These are phyloP conservation scores for Diabrotica virgifera DNA, from an alignment of 1,140 invertebrate genomes.

Conservation along the genomic window DNA sequence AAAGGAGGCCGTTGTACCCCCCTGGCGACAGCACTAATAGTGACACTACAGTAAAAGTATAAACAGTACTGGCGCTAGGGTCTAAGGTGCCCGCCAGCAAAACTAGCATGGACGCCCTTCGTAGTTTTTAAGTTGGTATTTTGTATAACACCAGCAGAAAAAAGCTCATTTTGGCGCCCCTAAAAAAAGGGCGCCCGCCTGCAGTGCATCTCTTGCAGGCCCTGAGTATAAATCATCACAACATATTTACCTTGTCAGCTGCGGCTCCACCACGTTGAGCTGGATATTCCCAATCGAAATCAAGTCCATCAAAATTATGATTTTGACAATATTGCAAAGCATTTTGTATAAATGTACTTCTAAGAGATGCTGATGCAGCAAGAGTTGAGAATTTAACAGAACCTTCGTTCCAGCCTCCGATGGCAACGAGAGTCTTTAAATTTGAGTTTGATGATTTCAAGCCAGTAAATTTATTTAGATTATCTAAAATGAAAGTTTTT, in stretches of 20 bases:
- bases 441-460: conserved; percentile 53
- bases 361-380: conserved; percentile 40
- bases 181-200: no score
- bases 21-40: no score
- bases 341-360: conserved; percentile 60
- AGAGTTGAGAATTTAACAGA: conserved; percentile 63
- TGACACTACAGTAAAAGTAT: no score
- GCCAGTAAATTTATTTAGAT: not conserved
- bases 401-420: conserved; percentile 78
- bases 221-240: no score
- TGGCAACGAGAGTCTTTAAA: conserved; percentile 66
- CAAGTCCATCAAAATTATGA: conserved; percentile 76
- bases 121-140: no score
- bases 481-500: not conserved
- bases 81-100: no score
- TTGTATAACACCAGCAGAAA: no score
- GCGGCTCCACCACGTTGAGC: conserved; percentile 60
- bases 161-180: no score
- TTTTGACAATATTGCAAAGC: conserved; percentile 57
- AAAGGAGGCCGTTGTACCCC: no score
- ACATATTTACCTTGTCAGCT: conserved; percentile 44
- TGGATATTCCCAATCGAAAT: conserved; percentile 82
- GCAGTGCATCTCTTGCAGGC: no score
- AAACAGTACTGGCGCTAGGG: no score
- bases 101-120: no score